Evolutionary conservation across 2,888 invertebrate genomes (phyloP).

Genomic region (Scrobipalpa atriplicella): DNA sequence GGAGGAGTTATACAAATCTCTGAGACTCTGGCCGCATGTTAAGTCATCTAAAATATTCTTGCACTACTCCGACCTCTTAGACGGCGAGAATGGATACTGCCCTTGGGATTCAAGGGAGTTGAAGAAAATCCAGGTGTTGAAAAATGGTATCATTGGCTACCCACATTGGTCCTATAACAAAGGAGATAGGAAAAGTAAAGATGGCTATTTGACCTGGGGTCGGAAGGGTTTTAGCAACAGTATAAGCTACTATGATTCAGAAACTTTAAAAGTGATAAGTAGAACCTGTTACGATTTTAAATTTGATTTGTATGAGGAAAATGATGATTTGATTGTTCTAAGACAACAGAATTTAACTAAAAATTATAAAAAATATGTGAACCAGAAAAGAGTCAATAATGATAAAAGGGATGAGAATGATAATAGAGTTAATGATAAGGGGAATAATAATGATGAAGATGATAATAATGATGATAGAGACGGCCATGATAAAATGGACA

Average conservation of each 20-base stretch:
- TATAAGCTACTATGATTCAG: background rate
- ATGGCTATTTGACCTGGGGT: background rate
- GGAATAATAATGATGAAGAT: too few relatives aligned
- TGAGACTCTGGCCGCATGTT: background rate
- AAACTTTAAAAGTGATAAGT: background rate
- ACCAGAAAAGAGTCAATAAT: too few relatives aligned
- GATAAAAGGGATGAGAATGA: too few relatives aligned
- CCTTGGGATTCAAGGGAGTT: background rate
- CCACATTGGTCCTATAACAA: background rate
- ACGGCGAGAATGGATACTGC: background rate
- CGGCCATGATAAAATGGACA: too few relatives aligned
- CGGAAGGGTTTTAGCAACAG: background rate
- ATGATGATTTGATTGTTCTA: background rate
- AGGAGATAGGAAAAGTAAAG: background rate
- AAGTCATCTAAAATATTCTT: background rate
- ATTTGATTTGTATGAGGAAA: background rate
- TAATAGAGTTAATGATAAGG: too few relatives aligned
- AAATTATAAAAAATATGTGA: too few relatives aligned
- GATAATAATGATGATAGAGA: too few relatives aligned
- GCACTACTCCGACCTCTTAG: background rate
- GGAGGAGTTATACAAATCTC: background rate
- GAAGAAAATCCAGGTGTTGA: background rate
- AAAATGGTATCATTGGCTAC: conserved; percentile 4
- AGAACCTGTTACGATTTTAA: background rate
- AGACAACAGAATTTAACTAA: background rate